Evolutionary conservation across 2,113 vertebrate genomes (phyloP), one percentile per base, ranked within the genome.

Genomic region (Globicephala melas): DNA sequence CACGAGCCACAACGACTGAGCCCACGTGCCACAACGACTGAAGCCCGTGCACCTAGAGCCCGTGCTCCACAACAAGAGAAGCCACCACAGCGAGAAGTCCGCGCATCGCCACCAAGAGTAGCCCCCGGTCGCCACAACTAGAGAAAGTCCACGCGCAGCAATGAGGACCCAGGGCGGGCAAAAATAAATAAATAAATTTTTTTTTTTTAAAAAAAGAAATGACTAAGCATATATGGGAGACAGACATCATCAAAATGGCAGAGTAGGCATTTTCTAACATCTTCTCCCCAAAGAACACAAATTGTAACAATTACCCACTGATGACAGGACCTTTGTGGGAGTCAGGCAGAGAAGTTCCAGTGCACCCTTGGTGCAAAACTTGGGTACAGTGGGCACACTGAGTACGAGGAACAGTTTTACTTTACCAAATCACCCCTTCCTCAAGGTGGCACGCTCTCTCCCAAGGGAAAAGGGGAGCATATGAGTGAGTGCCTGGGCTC

Each of bases 41-140:
- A 53, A 53, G 15, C 50, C 50, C 5, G 0, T 53, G 50, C 50
- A 1, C 50, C 50, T 53, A 53, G 50, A 53, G 50, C 50, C 50
- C 0, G 50, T 53, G 15, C 50, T 17, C 50, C 1, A 5, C 50
- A 53, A 6, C 15, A 53, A 53, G 50, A 53, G 50, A 53, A 53
- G 50, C 50, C 50, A 53, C 15, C 50, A 3, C 50, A 17, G 4
- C 1, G 15, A 53, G 50, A 53, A 53, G 5, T 4, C 5, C 5
- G 0, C 5, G 1, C 15, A 17, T 5, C 1, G 15, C 50, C 17
- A 53, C 15, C 15, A 53, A 53, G 50, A 53, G 5, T 53, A 53
- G 15, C 50, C 50, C 15, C 50, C 50, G 1, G 13, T 53, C 15
- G 15, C 15, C 50, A 17, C 15, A 17, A 6, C 50, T 53, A 53